Percentiles rank a stretch among this genome's conserved stretches.
These are phyloP conservation scores for Tympanuchus pallidicinctus DNA, from an alignment of 2,113 vertebrate genomes.

Conservation along the genomic window DNA sequence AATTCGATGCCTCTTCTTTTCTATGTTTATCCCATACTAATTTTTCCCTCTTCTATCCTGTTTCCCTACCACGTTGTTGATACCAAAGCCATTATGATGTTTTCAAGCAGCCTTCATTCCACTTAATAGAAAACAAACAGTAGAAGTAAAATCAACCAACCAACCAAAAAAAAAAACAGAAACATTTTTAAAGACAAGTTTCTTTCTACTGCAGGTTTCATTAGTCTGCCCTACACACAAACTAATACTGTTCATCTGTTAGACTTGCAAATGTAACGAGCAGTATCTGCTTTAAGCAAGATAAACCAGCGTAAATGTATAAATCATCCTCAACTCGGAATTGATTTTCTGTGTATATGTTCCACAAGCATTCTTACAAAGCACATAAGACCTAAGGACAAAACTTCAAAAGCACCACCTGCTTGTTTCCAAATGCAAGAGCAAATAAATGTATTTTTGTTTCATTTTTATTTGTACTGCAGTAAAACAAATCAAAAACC, in stretches of 20 bases:
- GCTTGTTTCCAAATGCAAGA: neutral
- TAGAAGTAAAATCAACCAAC: neutral
- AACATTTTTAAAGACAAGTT: neutral
- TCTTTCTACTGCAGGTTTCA: neutral
- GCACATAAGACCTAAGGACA: neutral
- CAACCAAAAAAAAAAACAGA: neutral
- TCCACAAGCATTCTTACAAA: neutral
- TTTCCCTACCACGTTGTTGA: neutral
- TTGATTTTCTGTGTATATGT: neutral
- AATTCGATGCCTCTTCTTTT: neutral
- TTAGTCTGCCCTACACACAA: neutral
- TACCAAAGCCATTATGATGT: neutral
- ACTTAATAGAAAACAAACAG: neutral
- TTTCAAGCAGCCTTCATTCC: neutral
- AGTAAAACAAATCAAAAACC: neutral
- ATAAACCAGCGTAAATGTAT: neutral
- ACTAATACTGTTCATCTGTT: neutral
- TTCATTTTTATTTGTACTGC: neutral
- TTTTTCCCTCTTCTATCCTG: neutral
- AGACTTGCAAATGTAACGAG: neutral
- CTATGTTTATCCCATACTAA: neutral
- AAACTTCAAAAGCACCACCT: constrained; percentile 44
- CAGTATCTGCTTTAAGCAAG: neutral
- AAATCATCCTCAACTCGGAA: neutral
- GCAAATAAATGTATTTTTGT: neutral